Conservation (phyloP, 2,888 invertebrate genomes). For the Linyphia triangularis region DNA sequence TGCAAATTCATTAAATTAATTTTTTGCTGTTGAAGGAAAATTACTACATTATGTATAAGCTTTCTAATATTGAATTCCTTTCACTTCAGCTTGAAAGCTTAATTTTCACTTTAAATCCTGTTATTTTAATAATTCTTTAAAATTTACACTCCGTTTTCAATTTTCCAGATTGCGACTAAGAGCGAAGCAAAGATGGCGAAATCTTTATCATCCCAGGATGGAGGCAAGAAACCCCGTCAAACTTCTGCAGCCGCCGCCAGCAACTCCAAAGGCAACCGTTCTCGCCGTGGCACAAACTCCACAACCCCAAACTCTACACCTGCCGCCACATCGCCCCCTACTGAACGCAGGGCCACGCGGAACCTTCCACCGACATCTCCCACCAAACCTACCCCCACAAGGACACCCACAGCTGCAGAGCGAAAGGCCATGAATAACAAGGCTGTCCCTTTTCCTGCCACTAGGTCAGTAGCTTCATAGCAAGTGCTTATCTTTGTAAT, state of each 20-base stretch:
- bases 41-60: too few species aligned
- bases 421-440: conserved; percentile 58
- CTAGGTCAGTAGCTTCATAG: too few species aligned
- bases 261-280: conserved; percentile 55
- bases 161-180: conserved; percentile 53
- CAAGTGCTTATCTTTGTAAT: too few species aligned
- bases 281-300: conserved; percentile 41
- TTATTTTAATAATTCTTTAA: background rate
- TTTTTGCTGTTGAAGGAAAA: too few species aligned
- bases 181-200: conserved; percentile 65
- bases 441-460: conserved; percentile 52
- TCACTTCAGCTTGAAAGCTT: too few species aligned
- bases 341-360: conserved; percentile 50
- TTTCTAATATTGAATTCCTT: too few species aligned
- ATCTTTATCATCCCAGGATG: conserved; percentile 59
- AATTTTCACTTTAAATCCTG: background rate
- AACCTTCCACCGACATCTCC: conserved; percentile 35
- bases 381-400: background rate
- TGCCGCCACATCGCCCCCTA: conserved; percentile 38
- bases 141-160: too few species aligned
- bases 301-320: conserved; percentile 45
- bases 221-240: conserved; percentile 49
- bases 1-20: too few species aligned
- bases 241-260: conserved; percentile 6
- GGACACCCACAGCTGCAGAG: conserved; percentile 64